Conservation (phyloP, 2,797 vertebrate genomes). For the Cynopterus sphinx region DNA sequence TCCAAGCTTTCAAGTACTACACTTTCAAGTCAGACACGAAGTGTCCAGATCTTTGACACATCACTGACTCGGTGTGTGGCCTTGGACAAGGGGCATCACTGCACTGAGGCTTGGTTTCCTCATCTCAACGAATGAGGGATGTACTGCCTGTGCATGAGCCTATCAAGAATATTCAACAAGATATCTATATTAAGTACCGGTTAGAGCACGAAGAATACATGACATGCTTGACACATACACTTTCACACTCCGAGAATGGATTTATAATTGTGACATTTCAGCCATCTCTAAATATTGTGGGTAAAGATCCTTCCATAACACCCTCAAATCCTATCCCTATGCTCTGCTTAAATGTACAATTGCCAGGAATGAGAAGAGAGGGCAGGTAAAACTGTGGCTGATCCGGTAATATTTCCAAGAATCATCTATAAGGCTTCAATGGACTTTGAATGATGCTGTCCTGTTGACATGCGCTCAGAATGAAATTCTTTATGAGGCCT, state of each 20-base stretch:
- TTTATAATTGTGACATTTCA: not conserved
- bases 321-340: not conserved
- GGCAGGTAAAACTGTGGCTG: not conserved
- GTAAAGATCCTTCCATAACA: not conserved
- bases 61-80: rapidly evolving
- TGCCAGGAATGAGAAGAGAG: not conserved
- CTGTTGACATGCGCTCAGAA: slow-evolving; percentile 10
- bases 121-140: not conserved
- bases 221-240: not conserved
- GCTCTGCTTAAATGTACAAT: not conserved
- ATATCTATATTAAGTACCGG: not conserved
- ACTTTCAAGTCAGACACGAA: not conserved
- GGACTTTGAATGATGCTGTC: not conserved
- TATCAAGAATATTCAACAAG: not conserved
- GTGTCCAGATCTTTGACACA: not conserved
- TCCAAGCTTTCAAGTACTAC: not conserved
- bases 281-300: not conserved
- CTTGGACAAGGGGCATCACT: not conserved
- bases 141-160: rapidly evolving
- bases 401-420: slow-evolving; percentile 20
- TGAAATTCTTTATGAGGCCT: not conserved
- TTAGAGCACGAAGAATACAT: not conserved
- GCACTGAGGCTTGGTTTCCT: not conserved
- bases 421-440: slow-evolving; percentile 20
- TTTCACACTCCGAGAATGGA: not conserved